These are phyloP conservation scores for Fregata magnificens DNA, from an alignment of 2,113 vertebrate genomes.

Conservation along the genomic window DNA sequence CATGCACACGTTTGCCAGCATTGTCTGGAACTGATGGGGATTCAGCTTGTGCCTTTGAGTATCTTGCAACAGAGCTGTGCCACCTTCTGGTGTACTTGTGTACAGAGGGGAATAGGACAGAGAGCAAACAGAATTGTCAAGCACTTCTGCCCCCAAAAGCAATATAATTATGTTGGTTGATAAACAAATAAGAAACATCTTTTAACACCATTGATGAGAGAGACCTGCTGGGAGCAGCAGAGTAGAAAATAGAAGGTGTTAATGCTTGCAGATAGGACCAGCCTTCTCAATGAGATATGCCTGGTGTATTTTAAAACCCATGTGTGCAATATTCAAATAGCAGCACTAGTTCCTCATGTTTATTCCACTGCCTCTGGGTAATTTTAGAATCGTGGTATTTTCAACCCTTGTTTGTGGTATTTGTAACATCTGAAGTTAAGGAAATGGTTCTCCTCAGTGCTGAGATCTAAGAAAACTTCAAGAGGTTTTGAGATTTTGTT, in stretches of 20 bases:
- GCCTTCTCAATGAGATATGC: background rate
- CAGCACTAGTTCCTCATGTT: background rate
- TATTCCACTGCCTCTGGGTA: background rate
- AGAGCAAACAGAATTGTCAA: background rate
- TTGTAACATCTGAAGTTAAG: background rate
- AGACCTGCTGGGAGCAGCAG: background rate
- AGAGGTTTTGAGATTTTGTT: background rate
- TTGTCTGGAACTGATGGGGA: background rate
- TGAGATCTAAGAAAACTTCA: background rate
- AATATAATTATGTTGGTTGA: background rate
- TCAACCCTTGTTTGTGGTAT: background rate
- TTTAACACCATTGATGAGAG: background rate
- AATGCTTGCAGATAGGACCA: background rate
- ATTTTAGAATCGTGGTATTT: background rate
- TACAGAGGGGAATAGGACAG: background rate
- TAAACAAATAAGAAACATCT: background rate
- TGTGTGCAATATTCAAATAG: background rate
- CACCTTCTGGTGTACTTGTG: background rate
- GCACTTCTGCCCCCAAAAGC: background rate
- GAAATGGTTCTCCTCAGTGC: background rate
- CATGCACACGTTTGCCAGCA: rapidly evolving
- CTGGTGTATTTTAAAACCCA: background rate
- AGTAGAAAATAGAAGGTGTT: background rate
- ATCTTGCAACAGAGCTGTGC: background rate
- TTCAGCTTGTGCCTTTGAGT: background rate